A percentile compares a stretch with the other conserved stretches of the same genome.
These are phyloP conservation scores for Xestia c-nigrum DNA, from an alignment of 2,888 invertebrate species.

Conservation along the genomic window DNA sequence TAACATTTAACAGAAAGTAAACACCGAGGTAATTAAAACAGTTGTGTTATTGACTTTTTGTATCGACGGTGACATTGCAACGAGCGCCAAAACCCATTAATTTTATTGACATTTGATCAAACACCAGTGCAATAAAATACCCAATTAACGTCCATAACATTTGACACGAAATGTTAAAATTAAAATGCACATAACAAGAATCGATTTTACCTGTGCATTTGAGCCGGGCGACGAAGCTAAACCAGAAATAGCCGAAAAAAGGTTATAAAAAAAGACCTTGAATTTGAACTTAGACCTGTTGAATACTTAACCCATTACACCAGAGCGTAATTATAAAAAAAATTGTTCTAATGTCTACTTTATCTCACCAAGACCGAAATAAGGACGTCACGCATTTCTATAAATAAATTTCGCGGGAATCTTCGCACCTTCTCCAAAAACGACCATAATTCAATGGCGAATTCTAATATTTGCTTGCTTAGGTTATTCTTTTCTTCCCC, in stretches of 20 bases:
- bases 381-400: constrained; percentile 71
- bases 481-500: constrained; percentile 76
- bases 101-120: constrained; percentile 28
- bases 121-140: constrained; percentile 13
- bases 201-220: constrained; percentile 61
- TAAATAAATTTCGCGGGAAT: constrained; percentile 68
- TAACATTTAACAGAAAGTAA: no score
- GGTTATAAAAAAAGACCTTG: constrained; percentile 50
- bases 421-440: constrained; percentile 29
- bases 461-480: constrained; percentile 35
- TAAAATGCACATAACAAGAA: constrained; percentile 49
- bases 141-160: constrained; percentile 28
- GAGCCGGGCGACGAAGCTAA: constrained; percentile 13
- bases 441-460: constrained; percentile 31
- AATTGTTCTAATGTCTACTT: constrained; percentile 65
- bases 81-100: constrained; percentile 6
- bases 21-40: not conserved
- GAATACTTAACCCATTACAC: constrained; percentile 50
- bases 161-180: constrained; percentile 40
- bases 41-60: not conserved
- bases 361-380: constrained; percentile 73
- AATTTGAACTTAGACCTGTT: constrained; percentile 55
- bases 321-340: constrained; percentile 55
- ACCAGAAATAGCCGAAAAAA: constrained; percentile 32
- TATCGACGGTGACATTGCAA: not conserved